A percentile compares a stretch with the other conserved stretches of the same genome.
These are phyloP conservation scores for Drosophila obscura DNA, from an alignment of 1,140 invertebrate genomes.

Conservation along the genomic window DNA sequence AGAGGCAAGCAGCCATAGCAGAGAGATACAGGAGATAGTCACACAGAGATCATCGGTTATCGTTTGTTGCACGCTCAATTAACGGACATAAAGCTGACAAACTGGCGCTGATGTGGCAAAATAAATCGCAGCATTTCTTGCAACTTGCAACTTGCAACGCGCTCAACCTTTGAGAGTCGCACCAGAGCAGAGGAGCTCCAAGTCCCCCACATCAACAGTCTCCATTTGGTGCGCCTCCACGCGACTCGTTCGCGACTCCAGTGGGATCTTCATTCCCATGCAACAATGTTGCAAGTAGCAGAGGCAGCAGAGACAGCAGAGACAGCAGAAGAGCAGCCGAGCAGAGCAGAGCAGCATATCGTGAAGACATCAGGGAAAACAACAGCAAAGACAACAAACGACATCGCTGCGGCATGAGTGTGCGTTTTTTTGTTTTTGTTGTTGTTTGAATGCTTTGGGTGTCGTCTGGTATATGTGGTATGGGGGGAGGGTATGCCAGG, in stretches of 20 bases:
- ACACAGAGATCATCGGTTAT: conserved; percentile 25
- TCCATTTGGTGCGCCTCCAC: too few relatives aligned
- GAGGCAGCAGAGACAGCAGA: conserved; percentile 19
- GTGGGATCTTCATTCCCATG: conserved; percentile 61
- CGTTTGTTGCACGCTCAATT: conserved; percentile 57
- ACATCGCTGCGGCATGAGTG: conserved; percentile 49
- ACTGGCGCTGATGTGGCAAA: conserved; percentile 41
- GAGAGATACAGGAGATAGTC: conserved; percentile 11
- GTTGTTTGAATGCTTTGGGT: conserved; percentile 1
- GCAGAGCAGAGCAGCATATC: conserved; percentile 44
- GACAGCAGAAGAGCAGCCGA: conserved; percentile 29
- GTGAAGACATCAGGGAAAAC: conserved; percentile 50
- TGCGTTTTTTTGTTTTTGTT: conserved; percentile 37
- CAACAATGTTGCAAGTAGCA: conserved; percentile 69
- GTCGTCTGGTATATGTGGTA: conserved; percentile 1
- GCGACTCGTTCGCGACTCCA: not conserved
- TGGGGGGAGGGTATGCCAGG: not conserved
- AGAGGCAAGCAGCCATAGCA: not conserved
- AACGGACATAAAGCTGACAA: conserved; percentile 41
- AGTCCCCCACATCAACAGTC: not conserved
- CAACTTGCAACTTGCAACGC: conserved; percentile 6
- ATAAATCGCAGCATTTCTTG: conserved; percentile 27
- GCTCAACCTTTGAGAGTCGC: too few relatives aligned
- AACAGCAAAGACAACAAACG: conserved; percentile 45
- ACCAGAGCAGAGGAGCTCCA: conserved; percentile 6